phyloP scores from a whole-genome alignment of 2,888 invertebrate genomes.

The Nectonema munidae region DNA sequence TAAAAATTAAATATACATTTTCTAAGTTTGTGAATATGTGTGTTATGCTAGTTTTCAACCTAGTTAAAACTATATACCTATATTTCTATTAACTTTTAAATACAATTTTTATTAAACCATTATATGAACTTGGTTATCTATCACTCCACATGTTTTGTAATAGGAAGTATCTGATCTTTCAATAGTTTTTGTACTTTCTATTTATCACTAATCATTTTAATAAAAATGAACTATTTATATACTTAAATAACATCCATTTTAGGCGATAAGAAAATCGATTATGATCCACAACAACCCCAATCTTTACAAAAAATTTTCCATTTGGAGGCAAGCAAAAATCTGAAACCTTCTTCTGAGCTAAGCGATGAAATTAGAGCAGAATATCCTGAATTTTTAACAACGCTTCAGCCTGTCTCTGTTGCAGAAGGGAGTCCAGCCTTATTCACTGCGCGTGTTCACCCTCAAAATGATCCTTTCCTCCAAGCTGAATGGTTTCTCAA shows the following conservation, averaged over 20 bases:
- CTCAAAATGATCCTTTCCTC: conserved; percentile 50
- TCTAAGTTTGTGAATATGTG: too few species aligned
- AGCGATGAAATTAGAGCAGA: background rate
- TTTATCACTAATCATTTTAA: too few species aligned
- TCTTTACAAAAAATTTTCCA: background rate
- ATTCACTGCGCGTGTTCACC: conserved; percentile 58
- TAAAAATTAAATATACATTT: too few species aligned
- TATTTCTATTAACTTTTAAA: too few species aligned
- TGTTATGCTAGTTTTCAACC: too few species aligned
- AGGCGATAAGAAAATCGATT: background rate
- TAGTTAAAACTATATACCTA: too few species aligned
- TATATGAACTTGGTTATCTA: too few species aligned
- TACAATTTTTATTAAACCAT: too few species aligned
- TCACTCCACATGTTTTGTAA: too few species aligned
- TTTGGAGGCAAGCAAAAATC: background rate
- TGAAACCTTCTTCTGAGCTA: background rate
- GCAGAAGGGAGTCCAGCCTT: background rate
- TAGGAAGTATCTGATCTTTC: too few species aligned
- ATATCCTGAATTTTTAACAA: conserved; percentile 2
- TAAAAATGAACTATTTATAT: too few species aligned
- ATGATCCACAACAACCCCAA: background rate
- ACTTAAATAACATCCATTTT: background rate
- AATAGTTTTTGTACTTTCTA: too few species aligned
- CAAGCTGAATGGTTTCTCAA: conserved; percentile 71
- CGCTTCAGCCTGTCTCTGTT: background rate